phyloP scores from a whole-genome alignment of 2,113 vertebrate genomes.

The Passer montanus region DNA sequence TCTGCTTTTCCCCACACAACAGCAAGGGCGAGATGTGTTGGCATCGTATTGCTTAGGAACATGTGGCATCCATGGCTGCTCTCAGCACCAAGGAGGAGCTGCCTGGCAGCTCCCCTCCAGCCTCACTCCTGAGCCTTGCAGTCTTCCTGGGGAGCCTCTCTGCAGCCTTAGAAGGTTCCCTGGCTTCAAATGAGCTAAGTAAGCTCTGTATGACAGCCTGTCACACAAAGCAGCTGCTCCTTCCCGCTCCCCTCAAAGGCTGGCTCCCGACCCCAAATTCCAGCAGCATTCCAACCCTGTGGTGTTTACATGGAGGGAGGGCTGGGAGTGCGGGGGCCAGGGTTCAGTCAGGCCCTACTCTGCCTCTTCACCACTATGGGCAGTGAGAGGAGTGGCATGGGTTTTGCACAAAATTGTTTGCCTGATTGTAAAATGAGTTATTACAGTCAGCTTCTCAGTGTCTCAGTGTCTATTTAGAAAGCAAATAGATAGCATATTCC shows the following conservation, averaged over 20 bases:
- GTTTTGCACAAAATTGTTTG: neutral
- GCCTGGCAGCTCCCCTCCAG: neutral
- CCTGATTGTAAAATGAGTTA: neutral
- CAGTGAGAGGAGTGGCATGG: neutral
- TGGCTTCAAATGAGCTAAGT: neutral
- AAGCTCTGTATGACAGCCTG: neutral
- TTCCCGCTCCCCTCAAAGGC: neutral
- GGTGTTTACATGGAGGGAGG: conserved; percentile 10
- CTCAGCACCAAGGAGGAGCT: neutral
- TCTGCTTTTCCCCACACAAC: neutral
- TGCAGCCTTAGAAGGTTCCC: conserved; percentile 20
- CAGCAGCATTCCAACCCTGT: neutral
- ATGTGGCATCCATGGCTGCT: neutral
- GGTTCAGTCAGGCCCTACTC: neutral
- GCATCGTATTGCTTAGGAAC: neutral
- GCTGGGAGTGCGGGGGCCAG: neutral
- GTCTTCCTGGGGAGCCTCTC: neutral
- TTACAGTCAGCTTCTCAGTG: neutral
- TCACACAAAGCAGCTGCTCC: conserved; percentile 49
- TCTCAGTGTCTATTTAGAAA: neutral
- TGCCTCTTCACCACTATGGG: neutral
- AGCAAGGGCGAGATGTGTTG: neutral
- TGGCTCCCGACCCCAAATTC: conserved; percentile 29
- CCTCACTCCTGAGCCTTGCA: neutral
- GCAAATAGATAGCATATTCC: neutral